Evolutionary conservation across 2,888 invertebrate species (phyloP).

Genomic region (Tolmerus cingulatus): DNA sequence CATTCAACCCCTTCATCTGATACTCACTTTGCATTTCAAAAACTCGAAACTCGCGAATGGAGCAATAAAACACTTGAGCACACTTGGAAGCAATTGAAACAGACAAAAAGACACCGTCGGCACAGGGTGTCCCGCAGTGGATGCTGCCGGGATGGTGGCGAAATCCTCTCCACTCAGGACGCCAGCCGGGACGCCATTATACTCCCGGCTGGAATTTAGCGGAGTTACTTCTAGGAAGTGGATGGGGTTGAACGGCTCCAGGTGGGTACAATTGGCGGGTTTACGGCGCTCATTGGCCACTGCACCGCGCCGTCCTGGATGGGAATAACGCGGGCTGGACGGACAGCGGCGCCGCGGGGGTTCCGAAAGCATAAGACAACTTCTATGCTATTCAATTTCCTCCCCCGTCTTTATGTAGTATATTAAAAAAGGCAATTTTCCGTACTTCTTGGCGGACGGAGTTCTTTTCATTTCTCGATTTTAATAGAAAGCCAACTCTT

Average conservation of each 20-base stretch:
- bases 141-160: background rate
- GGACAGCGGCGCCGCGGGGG: background rate
- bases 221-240: background rate
- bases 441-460: background rate
- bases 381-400: background rate
- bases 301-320: background rate
- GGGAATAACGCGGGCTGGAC: background rate
- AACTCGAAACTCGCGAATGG: constrained; percentile 36
- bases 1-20: constrained; percentile 30
- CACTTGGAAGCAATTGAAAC: constrained; percentile 37
- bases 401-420: background rate
- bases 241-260: background rate
- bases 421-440: background rate
- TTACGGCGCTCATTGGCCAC: background rate
- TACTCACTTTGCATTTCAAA: constrained; percentile 38
- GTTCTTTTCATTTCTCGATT: background rate
- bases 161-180: background rate
- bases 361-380: background rate
- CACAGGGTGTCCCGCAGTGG: background rate
- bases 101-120: constrained; percentile 23
- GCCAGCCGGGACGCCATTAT: background rate
- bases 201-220: background rate
- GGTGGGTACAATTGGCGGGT: background rate
- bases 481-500: background rate
- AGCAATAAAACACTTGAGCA: constrained; percentile 37